phyloP scores from a whole-genome alignment of 2,797 vertebrate genomes.

The Spinibarbus caldwelli region DNA sequence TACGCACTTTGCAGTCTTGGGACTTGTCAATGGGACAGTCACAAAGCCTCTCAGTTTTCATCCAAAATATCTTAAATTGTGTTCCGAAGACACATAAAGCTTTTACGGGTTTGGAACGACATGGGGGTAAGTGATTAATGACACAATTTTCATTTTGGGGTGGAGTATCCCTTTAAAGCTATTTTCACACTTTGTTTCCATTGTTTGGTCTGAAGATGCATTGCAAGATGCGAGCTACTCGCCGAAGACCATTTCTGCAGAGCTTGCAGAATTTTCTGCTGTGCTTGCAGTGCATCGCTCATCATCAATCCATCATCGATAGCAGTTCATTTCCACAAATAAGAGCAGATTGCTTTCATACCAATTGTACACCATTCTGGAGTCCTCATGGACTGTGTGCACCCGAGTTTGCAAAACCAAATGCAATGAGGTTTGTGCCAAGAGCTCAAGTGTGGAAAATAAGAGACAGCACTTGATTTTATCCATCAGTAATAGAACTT shows the following conservation, averaged over 20 bases:
- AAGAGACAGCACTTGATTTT: not conserved
- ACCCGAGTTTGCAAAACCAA: not conserved
- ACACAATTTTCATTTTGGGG: no score
- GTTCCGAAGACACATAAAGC: no score
- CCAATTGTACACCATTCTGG: not conserved
- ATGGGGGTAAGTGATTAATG: no score
- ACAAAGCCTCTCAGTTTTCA: no score
- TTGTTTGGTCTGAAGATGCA: conserved; percentile 12
- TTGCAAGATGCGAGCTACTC: not conserved
- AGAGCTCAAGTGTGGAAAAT: not conserved
- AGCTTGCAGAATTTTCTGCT: conserved; percentile 4
- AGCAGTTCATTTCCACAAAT: conserved; percentile 5
- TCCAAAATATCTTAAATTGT: no score
- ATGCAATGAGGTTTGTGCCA: not conserved
- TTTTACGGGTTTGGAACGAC: no score
- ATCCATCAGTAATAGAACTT: not conserved
- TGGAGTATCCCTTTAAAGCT: no score
- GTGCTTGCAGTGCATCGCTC: conserved; percentile 4
- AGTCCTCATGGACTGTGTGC: not conserved
- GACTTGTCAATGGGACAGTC: no score
- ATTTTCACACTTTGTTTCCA: conserved; percentile 25
- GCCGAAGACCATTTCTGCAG: not conserved
- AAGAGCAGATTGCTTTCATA: conserved; percentile 14
- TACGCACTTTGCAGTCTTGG: no score
- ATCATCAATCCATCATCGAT: conserved; percentile 6